phyloP scores from a whole-genome alignment of 2,113 vertebrate genomes.

The Ciconia maguari region DNA sequence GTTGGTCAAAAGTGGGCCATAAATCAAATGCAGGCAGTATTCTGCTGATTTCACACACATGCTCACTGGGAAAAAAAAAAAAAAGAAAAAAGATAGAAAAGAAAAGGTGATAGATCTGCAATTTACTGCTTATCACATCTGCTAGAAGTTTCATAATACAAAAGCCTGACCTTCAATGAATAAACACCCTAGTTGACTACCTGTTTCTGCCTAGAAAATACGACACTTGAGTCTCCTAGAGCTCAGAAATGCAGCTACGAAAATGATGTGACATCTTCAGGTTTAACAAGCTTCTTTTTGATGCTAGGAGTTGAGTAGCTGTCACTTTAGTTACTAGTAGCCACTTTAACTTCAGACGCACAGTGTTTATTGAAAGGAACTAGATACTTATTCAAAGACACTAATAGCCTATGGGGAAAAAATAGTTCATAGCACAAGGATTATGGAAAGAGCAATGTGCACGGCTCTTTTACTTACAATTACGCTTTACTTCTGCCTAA shows the following conservation, averaged over 20 bases:
- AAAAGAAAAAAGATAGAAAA: background rate
- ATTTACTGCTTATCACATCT: slow-evolving; percentile 91
- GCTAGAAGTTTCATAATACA: slow-evolving; percentile 86
- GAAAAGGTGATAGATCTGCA: slow-evolving; percentile 83
- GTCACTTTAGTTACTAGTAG: slow-evolving; percentile 46
- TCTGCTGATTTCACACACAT: slow-evolving; percentile 84
- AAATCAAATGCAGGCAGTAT: slow-evolving; percentile 88
- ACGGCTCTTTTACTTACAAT: background rate
- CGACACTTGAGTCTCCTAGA: slow-evolving; percentile 6
- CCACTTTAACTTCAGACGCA: slow-evolving; percentile 37
- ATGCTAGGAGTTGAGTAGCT: slow-evolving; percentile 9
- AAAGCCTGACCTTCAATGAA: slow-evolving; percentile 88
- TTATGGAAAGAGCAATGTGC: background rate
- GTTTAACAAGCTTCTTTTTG: slow-evolving; percentile 44
- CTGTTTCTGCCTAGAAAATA: slow-evolving; percentile 67
- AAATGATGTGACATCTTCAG: slow-evolving; percentile 27
- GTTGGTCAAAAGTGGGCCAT: slow-evolving; percentile 89
- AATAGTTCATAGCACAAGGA: slow-evolving; percentile 20
- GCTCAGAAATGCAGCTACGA: slow-evolving; percentile 8
- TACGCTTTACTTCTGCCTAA: background rate
- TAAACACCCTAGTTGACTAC: slow-evolving; percentile 76
- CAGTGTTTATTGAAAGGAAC: slow-evolving; percentile 61
- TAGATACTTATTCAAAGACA: slow-evolving; percentile 44
- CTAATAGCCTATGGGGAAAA: slow-evolving; percentile 47
- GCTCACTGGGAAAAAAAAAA: background rate